phyloP scores from a whole-genome alignment of 2,113 vertebrate genomes.

The Dromaius novaehollandiae region DNA sequence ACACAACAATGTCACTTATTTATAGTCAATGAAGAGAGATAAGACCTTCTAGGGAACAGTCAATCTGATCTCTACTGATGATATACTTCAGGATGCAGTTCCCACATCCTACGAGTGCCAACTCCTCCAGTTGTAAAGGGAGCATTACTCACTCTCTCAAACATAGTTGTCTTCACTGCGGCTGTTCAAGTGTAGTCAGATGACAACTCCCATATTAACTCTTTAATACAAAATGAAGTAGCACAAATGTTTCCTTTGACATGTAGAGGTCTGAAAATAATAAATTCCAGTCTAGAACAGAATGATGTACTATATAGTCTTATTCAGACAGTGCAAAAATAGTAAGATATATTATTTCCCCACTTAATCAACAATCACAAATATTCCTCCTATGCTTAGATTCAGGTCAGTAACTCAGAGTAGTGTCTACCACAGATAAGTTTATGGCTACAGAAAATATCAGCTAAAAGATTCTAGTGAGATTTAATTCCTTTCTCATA shows the following conservation, averaged over 20 bases:
- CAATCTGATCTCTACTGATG: background rate
- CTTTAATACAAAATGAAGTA: background rate
- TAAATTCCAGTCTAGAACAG: background rate
- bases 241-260: background rate
- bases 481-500: background rate
- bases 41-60: background rate
- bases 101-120: background rate
- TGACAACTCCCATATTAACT: background rate
- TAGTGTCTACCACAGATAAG: background rate
- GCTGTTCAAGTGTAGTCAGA: background rate
- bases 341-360: background rate
- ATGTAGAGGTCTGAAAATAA: background rate
- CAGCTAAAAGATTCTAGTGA: background rate
- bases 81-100: background rate
- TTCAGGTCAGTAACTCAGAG: background rate
- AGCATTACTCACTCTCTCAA: background rate
- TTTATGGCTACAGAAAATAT: background rate
- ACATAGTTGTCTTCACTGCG: background rate
- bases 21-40: background rate
- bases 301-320: background rate
- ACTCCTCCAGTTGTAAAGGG: background rate
- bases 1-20: background rate
- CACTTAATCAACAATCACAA: background rate
- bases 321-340: background rate
- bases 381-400: background rate